Percentiles rank a stretch among this genome's conserved stretches.
Evolutionary conservation across 2,113 vertebrate species (phyloP).

Genomic region (Uropsilus gracilis): DNA sequence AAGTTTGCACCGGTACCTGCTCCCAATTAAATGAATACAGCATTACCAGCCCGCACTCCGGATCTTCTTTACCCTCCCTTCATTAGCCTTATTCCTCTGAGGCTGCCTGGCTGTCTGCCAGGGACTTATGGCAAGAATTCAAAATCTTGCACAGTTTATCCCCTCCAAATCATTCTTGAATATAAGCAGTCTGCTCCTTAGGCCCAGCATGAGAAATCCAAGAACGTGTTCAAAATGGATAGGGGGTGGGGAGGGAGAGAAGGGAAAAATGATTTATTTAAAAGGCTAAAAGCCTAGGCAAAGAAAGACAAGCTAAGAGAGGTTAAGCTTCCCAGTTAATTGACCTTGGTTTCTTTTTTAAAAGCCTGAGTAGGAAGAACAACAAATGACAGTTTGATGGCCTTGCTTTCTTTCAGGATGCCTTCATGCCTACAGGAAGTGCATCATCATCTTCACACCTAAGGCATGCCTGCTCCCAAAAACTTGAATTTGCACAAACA

Average conservation of each 20-base stretch:
- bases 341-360: conserved; percentile 85
- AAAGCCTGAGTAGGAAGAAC: conserved; percentile 80
- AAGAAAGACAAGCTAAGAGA: conserved; percentile 86
- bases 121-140: conserved; percentile 90
- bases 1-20: conserved; percentile 90
- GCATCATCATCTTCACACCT: conserved; percentile 86
- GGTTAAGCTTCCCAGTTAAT: conserved; percentile 90
- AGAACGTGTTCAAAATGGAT: conserved; percentile 83
- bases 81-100: conserved; percentile 91
- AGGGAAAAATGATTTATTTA: conserved; percentile 86
- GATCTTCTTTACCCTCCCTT: conserved; percentile 92
- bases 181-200: conserved; percentile 88
- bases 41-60: conserved; percentile 87
- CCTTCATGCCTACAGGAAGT: conserved; percentile 84
- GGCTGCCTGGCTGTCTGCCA: conserved; percentile 90
- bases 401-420: conserved; percentile 83
- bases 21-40: conserved; percentile 92
- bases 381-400: conserved; percentile 84
- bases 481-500: conserved; percentile 80
- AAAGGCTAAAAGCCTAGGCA: conserved; percentile 87
- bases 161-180: conserved; percentile 89
- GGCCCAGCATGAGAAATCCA: conserved; percentile 87
- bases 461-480: conserved; percentile 80
- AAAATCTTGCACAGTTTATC: conserved; percentile 91
- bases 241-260: conserved; percentile 60